phyloP scores from a whole-genome alignment of 2,888 invertebrate genomes.

The Campopleginae sp. region DNA sequence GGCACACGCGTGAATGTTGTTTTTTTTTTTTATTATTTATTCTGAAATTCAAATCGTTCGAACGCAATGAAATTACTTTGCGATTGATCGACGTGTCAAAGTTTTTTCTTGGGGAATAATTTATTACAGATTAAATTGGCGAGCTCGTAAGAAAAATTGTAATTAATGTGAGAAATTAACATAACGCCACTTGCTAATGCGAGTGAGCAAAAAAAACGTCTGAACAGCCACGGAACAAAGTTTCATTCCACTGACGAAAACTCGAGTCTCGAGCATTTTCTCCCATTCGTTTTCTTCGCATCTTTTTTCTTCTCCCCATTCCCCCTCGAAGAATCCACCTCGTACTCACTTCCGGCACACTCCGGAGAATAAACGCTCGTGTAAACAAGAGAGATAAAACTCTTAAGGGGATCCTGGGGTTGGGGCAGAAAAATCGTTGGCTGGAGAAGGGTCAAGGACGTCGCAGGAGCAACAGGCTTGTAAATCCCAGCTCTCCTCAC shows the following conservation, averaged over 20 bases:
- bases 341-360: neutral
- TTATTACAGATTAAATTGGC: neutral
- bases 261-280: neutral
- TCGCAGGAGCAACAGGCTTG: slow-evolving; percentile 15
- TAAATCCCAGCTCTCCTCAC: neutral
- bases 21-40: neutral
- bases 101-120: neutral
- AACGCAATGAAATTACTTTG: neutral
- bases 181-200: neutral
- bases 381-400: slow-evolving; percentile 21
- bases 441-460: neutral
- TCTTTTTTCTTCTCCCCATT: neutral
- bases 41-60: neutral
- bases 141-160: neutral
- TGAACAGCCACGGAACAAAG: neutral
- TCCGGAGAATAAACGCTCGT: neutral
- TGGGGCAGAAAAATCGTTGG: neutral
- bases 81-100: neutral
- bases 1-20: too few relatives aligned
- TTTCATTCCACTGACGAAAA: neutral
- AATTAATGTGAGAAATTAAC: neutral
- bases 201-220: neutral
- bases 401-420: neutral
- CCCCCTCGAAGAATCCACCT: neutral
- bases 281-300: neutral